Base-by-base conservation (phyloP, 2,797 vertebrate genomes). In the Pogonophryne albipinna region DNA sequence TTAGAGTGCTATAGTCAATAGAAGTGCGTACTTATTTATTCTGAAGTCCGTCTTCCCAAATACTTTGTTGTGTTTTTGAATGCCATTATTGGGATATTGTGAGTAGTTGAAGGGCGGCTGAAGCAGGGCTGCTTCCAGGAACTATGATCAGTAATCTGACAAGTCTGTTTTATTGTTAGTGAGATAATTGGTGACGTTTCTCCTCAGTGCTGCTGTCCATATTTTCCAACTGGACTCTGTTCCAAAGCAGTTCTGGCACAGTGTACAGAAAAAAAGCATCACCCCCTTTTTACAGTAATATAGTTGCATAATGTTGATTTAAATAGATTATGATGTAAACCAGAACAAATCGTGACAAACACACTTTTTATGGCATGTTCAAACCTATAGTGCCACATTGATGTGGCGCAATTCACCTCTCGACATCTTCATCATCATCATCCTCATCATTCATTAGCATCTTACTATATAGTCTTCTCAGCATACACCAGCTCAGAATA, bases 401-500 rank as follows among this genome's bases (percentile, higher is more conserved):
- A 8, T 45, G 0, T 13, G 0, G 10, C 23, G 46, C 46, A 49
- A 47, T 19, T 20, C 55, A 56, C 19, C 34, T 44, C 41, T 61
- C 23, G 50, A 41, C 58, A 19, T 66, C 49, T 19, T 66, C 60
- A 55, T 74, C 49, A 19, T 68, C 63, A 62, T 66, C 62, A 45
- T 47, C n/a, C n/a, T n/a, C 57, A 44, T 68, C 58, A 71, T n/a
- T 71, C 34, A 52, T 56, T 49, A 71, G 17, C 57, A 65, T 72
- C 67, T 6, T 65, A 71, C 46, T 74, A 45, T 10, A 2, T 12
- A 4, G 27, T 19, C 56, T 47, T 45, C 34, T 50, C 42, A 11
- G 41, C 38, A 53, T 34, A 58, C 8, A 34, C 47, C 16, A 23
- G n/a, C 38, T 52, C 31, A 80, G 31, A 84, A 84, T 75, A 81